A percentile compares a stretch with the other conserved stretches of the same genome.
Evolutionary conservation across 2,113 vertebrate genomes (phyloP).

Genomic region (Chiloscyllium plagiosum): DNA sequence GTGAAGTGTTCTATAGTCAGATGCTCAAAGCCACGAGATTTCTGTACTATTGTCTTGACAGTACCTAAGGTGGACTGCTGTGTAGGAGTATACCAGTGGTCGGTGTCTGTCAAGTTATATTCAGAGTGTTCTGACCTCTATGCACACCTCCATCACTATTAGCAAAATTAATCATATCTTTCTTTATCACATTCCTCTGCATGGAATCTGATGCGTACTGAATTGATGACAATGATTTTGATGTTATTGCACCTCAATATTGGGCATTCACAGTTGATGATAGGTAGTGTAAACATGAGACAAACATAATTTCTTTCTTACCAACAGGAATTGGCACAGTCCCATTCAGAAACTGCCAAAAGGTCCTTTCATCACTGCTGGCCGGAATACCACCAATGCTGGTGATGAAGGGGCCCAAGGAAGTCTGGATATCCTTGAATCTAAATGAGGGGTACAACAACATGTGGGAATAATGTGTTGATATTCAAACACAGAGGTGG

Average conservation of each 20-base stretch:
- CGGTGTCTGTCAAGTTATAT: too few relatives aligned
- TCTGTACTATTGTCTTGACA: too few relatives aligned
- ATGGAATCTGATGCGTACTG: background rate
- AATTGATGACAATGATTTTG: background rate
- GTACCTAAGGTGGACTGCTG: too few relatives aligned
- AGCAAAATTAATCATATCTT: background rate
- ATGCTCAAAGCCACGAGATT: too few relatives aligned
- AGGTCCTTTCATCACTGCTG: background rate
- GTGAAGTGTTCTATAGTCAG: too few relatives aligned
- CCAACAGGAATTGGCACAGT: background rate
- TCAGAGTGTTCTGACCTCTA: background rate
- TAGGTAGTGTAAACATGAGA: background rate
- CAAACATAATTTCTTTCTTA: background rate
- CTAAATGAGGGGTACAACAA: background rate
- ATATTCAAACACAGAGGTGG: background rate
- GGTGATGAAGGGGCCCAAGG: background rate
- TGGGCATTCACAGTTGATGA: background rate
- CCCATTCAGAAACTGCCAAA: background rate
- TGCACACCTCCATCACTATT: background rate
- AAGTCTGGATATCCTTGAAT: background rate
- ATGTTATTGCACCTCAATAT: background rate
- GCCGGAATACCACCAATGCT: background rate
- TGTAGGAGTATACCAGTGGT: too few relatives aligned
- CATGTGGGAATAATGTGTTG: background rate
- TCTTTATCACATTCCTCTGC: background rate